Evolutionary conservation across 2,797 vertebrate species (phyloP), one percentile per base, ranked within the genome.

Genomic region (Psittacula echo): DNA sequence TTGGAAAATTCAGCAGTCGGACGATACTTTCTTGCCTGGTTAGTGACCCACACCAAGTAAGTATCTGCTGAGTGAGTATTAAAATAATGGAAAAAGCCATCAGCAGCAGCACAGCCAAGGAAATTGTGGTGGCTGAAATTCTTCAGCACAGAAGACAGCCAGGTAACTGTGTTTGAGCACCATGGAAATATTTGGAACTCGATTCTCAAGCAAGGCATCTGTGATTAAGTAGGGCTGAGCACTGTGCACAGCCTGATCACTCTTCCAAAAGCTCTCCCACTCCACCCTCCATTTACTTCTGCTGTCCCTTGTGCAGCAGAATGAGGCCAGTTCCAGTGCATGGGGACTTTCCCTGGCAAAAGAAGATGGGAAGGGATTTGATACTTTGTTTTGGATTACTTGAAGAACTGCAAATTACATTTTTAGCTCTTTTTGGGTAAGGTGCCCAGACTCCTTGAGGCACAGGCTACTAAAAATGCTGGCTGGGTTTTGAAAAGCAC

Each of bases 341-440:
- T 8, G 22, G 87, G 61, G 93, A 95, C 91, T 79, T 85, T 94
- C 80, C 71, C 88, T 94, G 95, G 96, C 93, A 74, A 72, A 82
- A 34, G 65, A 90, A 66, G 45, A 90, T 85, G 80, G 80, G 95
- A 94, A 94, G 74, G 94, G 88, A 97, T 92, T 95, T 93, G 91
- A 94, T 96, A 94, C 75, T 96, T 95, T 90, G 85, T 94, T 97
- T 95, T 93, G 88, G 83, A 94, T 94, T 87, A 91, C 95, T 93
- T 92, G 87, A 94, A 91, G 85, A 94, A 87, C 83, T 97, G 95
- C 90, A 97, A 94, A 94, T 94, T 90, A 92, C 87, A 90, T 94
- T 96, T 96, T 95, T 94, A 94, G 86, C 84, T 94, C 78, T 85
- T 95, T 96, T 68, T 94, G 96, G 90, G 93, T 94, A 94, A 96